Conservation (phyloP, 2,113 vertebrate species). For the Cynocephalus volans region DNA sequence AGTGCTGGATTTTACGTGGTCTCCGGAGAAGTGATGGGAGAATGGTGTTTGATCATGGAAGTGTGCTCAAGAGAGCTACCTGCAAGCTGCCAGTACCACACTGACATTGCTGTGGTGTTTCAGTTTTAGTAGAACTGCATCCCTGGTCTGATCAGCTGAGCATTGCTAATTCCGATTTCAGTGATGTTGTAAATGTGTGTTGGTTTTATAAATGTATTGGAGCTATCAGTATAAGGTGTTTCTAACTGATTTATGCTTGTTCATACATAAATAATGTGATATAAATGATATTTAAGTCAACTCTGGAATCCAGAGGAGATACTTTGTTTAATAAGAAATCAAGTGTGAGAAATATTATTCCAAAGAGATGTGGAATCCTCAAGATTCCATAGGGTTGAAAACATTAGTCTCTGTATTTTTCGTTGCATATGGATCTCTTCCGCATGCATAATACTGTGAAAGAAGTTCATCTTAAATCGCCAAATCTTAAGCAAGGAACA, state of each 20-base stretch:
- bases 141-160: not conserved
- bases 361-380: not conserved
- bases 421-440: not conserved
- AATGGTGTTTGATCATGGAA: not conserved
- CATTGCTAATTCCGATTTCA: not conserved
- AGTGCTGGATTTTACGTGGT: not conserved
- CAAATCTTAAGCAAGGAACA: not conserved
- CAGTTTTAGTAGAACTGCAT: not conserved
- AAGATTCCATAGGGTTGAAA: not conserved
- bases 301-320: not conserved
- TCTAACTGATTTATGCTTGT: not conserved
- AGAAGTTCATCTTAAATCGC: not conserved
- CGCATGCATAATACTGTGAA: not conserved
- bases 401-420: not conserved
- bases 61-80: accelerated
- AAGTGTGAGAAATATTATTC: not conserved
- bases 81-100: not conserved
- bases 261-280: not conserved
- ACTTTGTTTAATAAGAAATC: not conserved
- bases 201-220: not conserved
- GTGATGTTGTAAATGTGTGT: not conserved
- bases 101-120: not conserved
- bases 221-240: not conserved
- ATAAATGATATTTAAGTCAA: not conserved
- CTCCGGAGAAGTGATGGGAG: not conserved